These are phyloP conservation scores for Takifugu rubripes DNA, from an alignment of 2,797 vertebrate genomes.

Conservation along the genomic window DNA sequence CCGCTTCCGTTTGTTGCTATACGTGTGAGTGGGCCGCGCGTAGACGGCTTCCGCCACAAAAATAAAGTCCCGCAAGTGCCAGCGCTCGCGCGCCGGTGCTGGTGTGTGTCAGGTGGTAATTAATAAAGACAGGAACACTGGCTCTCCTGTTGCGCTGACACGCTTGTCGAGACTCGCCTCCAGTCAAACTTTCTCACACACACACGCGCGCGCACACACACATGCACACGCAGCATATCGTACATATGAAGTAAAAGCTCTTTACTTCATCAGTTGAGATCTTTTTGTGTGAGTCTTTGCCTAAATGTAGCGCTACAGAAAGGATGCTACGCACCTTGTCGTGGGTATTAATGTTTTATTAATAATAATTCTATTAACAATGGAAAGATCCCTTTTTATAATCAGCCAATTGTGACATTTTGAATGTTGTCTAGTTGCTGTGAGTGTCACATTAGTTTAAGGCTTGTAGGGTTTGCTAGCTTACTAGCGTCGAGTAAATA, in stretches of 20 bases:
- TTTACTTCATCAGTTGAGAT: no score
- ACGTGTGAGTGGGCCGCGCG: neutral
- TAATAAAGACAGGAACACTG: slow-evolving; percentile 69
- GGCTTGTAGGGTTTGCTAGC: no score
- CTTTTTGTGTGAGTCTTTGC: slow-evolving; percentile 25
- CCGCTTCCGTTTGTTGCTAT: slow-evolving; percentile 20
- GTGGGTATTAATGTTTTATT: slow-evolving; percentile 57
- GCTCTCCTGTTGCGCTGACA: slow-evolving; percentile 52
- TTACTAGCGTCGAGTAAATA: no score
- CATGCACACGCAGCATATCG: no score
- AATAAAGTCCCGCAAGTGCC: neutral
- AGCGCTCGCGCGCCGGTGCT: slow-evolving; percentile 9
- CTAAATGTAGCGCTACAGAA: slow-evolving; percentile 27
- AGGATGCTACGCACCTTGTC: slow-evolving; percentile 41
- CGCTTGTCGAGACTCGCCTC: slow-evolving; percentile 38
- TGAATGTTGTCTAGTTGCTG: no score
- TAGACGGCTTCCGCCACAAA: neutral
- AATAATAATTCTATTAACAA: slow-evolving; percentile 3
- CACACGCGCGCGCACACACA: no score
- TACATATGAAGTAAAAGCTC: no score
- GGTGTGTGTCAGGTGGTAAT: slow-evolving; percentile 65
- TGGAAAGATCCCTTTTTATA: no score
- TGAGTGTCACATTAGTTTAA: no score
- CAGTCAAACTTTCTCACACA: slow-evolving; percentile 9
- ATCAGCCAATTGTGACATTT: no score